These are phyloP conservation scores for Fregata magnificens DNA, from an alignment of 2,113 vertebrate species.

Conservation along the genomic window DNA sequence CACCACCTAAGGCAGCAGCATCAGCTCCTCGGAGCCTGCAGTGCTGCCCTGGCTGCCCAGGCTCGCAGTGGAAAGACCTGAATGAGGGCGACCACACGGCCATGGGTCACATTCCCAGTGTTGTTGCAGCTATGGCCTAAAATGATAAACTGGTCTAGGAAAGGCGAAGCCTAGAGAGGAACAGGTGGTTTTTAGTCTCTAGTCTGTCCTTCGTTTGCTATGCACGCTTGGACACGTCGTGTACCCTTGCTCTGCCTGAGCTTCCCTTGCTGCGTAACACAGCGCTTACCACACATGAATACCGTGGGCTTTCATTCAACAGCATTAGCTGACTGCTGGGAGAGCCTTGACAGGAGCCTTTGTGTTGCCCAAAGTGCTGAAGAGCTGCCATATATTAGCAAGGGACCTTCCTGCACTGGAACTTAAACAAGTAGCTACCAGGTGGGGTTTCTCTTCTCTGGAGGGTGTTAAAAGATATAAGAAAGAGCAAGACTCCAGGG, in stretches of 20 bases:
- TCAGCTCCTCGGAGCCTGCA: neutral
- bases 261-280: neutral
- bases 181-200: neutral
- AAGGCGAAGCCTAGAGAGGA: neutral
- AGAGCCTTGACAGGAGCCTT: neutral
- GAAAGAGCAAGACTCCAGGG: neutral
- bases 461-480: neutral
- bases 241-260: neutral
- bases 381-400: neutral
- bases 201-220: neutral
- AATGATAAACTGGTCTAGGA: neutral
- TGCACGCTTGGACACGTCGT: accelerated
- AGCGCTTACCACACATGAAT: accelerated
- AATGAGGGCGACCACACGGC: accelerated
- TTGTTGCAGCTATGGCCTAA: neutral
- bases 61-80: neutral
- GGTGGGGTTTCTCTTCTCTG: neutral
- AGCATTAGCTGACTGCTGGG: neutral
- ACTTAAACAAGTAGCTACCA: accelerated
- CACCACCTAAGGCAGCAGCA: accelerated
- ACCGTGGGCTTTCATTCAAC: neutral
- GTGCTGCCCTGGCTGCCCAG: neutral
- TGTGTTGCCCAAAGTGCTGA: neutral
- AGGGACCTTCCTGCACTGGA: neutral
- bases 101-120: neutral